Base-by-base conservation (phyloP, 2,113 vertebrate species). In the Chrysemys picta region DNA sequence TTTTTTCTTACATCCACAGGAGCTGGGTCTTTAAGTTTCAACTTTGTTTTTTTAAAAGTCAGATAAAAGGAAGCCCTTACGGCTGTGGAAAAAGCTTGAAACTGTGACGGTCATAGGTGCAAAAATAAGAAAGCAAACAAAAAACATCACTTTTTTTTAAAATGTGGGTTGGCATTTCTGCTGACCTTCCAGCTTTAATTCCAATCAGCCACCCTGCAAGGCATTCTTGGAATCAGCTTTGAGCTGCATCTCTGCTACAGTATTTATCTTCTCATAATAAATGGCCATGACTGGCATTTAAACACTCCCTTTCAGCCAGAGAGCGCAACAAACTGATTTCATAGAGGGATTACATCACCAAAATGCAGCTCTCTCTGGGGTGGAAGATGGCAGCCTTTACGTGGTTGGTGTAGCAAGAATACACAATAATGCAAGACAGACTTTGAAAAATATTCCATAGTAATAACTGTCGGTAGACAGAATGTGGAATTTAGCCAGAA, bases 61-160 rank as follows among this genome's bases (percentile, higher is more conserved):
- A 79, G 84, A 93, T 59, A 87, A 95, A 97, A 87, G 81, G 86
- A 82, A 93, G 93, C 57, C 85, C 88, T 96, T 95, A 50, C 79
- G 89, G 84, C 87, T 50, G 82, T 90, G 95, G 86, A 94, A 85
- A 91, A n/a, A 90, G 91, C 91, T 95, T 97, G 93, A 87, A 76
- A 0, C 7, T 35, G 1, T 80, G 91, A 75, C 52, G 27, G 72
- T 42, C 31, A 80, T 89, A 89, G 47, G 75, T 86, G 93, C 76
- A 85, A 95, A 92, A 53, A 25, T 91, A 89, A 22, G 49, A 59
- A 38, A 88, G 95, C 89, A 91, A 87, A 87, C 42, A 93, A 86
- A 95, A 96, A 35, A 69, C 59, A 35, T 13, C 24, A 17, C 2
- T 19, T n/a, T 69, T n/a, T 29, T 38, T 9, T 3, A 1, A 14